Base-by-base conservation (phyloP, 2,113 vertebrate genomes). In the Lepus timidus region DNA sequence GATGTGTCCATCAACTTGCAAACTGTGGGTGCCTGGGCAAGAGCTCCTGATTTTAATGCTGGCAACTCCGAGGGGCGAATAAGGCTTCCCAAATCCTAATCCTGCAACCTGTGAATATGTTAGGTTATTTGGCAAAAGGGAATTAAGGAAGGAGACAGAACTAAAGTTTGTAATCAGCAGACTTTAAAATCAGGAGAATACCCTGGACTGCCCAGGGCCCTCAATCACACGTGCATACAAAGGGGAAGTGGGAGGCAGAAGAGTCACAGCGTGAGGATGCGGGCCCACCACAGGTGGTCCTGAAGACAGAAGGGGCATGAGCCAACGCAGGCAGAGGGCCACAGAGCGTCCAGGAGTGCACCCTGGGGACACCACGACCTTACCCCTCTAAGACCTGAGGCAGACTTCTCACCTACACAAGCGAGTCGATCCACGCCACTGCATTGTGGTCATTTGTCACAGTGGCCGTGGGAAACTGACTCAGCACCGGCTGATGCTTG, bases 1-100 rank as follows among this genome's bases (percentile, higher is more conserved):
- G 82, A 96, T 95, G 90, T 92, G 97, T 82, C 94, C 83, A 88
- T 68, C 88, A 88, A 90, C 31, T 91, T 79, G 27, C 82, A 90
- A 90, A 44, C 58, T 79, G 64, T 61, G 64, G 87, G 86, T 29
- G 27, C 71, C 91, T 87, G 73, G 74, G 80, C 5, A 51, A 88
- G 58, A 85, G 52, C 93, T 96, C 78, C 90, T 91, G 81, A 95
- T 81, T 95, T 94, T 95, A 74, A 90, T 39, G 44, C 23, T 71
- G 75, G 90, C 75, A 94, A 80, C 27, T 80, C n/a, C 3, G 62
- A 25, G 16, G n/a, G 51, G 55, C 44, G 25, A 91, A 67, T 14
- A 82, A 79, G 27, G 70, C 61, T 67, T 90, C 84, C 62, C 84
- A 90, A 90, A 80, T 70, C 44, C 36, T 71, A 74, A 70, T 75